Evolutionary conservation across 2,888 invertebrate genomes (phyloP), one percentile per base, ranked within the genome.

Genomic region (Sinopyrophorus schimmeli): DNA sequence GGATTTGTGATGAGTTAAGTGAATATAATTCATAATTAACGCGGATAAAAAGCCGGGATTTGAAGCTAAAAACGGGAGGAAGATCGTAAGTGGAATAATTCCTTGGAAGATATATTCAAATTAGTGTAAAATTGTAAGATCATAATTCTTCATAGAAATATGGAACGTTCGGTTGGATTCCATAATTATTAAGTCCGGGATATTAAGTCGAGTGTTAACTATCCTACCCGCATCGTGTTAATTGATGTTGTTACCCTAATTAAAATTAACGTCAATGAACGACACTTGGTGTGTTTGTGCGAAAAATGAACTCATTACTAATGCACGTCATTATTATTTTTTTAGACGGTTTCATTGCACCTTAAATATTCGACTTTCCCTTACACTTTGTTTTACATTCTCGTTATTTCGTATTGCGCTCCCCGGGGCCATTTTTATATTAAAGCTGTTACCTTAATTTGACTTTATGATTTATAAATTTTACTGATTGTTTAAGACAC

Each of bases 181-280:
- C 17, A 14, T 32, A 24, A 39, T 47, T 47, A 39, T 24, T 37
- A 37, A 37, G 15, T 16, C 21, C 23, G 14, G 18, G 21, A 18
- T 34, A 15, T 14, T 24, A 15, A 28, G 15, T 44, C 37, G 15
- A 21, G 14, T 26, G 38, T 40, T 26, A 39, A 31, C 32, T 23
- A 26, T 40, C 30, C 18, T 24, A 12, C 44, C 47, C 47, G 47
- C 46, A 49, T 48, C 15, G 18, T 48, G 24, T 56, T 51, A 46
- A 54, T 51, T 53, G 44, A 24, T 47, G 52, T 30, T 47, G 50
- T 46, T 53, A 50, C 23, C 52, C 54, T 56, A 58, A 58, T 58
- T 56, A 58, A 56, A 53, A 47, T 40, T 34, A 18, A 38, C 51
- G 56, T 48, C 53, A 51, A 39, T 32, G 47, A 40, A 41, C 44